These are phyloP conservation scores for Galemys pyrenaicus DNA, from an alignment of 2,113 vertebrate species.

Conservation along the genomic window DNA sequence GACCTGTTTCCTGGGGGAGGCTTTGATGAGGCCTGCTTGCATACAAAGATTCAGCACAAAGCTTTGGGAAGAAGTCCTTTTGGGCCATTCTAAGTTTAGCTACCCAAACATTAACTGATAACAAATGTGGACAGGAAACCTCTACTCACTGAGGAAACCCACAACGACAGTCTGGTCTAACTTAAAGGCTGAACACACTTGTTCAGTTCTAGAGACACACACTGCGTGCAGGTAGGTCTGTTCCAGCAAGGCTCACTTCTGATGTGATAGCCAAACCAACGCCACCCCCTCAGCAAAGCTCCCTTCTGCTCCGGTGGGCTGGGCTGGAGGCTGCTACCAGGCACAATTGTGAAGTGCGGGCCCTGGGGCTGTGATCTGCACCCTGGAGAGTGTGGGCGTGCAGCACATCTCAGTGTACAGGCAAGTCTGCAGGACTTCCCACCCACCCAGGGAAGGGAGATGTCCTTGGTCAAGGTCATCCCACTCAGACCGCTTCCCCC, in stretches of 20 bases:
- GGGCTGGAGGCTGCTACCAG: neutral
- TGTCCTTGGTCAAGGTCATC: neutral
- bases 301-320: neutral
- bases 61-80: neutral
- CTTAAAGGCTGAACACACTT: neutral
- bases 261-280: neutral
- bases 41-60: neutral
- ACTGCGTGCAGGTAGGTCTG: neutral
- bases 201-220: neutral
- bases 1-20: neutral
- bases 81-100: slow-evolving; percentile 22
- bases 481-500: neutral
- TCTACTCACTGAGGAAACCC: slow-evolving; percentile 2
- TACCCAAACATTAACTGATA: neutral
- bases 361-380: neutral
- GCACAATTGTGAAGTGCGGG: neutral
- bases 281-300: neutral
- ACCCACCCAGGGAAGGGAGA: neutral
- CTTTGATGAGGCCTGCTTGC: neutral
- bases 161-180: neutral
- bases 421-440: neutral
- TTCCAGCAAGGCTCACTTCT: neutral
- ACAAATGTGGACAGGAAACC: neutral
- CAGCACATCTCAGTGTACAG: neutral
- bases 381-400: fast-evolving